phyloP scores from a whole-genome alignment of 2,888 invertebrate species.

The Rambutsinella grinnellia region DNA sequence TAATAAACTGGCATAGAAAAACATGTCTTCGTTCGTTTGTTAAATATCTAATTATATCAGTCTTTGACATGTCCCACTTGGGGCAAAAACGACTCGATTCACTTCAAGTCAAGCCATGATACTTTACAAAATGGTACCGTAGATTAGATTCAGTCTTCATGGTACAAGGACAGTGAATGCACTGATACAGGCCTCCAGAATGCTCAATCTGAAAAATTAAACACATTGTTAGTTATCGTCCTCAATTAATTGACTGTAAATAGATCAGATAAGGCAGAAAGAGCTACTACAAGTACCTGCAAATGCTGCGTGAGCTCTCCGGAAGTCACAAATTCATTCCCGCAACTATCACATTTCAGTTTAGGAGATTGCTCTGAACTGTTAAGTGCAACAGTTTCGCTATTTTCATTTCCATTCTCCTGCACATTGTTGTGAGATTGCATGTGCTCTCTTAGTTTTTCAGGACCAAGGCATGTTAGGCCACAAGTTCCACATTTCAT shows the following conservation, averaged over 20 bases:
- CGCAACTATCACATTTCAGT: conserved; percentile 5
- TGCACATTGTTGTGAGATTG: conserved; percentile 20
- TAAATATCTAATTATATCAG: too few species aligned
- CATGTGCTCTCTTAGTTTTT: conserved; percentile 23
- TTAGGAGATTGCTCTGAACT: too few species aligned
- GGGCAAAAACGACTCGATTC: too few species aligned
- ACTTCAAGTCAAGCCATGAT: conserved; percentile 8
- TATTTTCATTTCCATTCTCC: not conserved
- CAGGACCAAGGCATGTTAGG: conserved; percentile 19
- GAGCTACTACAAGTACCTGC: too few species aligned
- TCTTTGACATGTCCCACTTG: too few species aligned
- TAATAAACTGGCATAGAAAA: too few species aligned
- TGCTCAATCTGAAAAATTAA: conserved; percentile 20
- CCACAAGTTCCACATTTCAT: conserved; percentile 26
- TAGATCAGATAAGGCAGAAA: too few species aligned
- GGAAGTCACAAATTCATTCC: not conserved
- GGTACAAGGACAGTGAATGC: conserved; percentile 22
- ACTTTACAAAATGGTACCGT: conserved; percentile 18
- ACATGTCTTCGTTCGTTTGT: too few species aligned
- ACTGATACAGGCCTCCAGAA: conserved; percentile 6
- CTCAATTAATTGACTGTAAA: too few species aligned
- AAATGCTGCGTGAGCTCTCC: conserved; percentile 9
- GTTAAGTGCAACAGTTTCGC: too few species aligned
- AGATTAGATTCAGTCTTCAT: conserved; percentile 27
- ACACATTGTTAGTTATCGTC: too few species aligned